Evolutionary conservation across 2,888 invertebrate species (phyloP), one percentile per base, ranked within the genome.

Genomic region (Phengaris alcon): DNA sequence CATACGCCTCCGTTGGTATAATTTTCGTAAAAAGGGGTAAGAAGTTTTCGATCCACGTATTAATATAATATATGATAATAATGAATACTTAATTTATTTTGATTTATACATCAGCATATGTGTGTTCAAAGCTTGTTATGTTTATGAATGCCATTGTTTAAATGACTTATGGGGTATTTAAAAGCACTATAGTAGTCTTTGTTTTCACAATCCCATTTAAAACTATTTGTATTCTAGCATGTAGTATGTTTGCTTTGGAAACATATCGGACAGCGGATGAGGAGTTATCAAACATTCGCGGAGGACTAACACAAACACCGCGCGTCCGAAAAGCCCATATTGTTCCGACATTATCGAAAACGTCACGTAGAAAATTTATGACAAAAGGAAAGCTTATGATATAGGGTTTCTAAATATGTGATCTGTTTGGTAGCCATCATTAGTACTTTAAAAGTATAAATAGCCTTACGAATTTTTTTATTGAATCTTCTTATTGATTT

Each of bases 201-300:
- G 12, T 64, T 64, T 64, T 10, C 35, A 64, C 35, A 64, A 12
- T 13, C 64, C 13, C 35, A 10, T 44, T 35, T 7, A 6, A 64
- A 64, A 44, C 64, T 64, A 12, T 64, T 64, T 22, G 13, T 64
- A 64, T 64, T 44, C 35, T 44, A 6, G 35, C 64, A 12, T 12
- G 35, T 12, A 12, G 22, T 10, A 13, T 64, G 13, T 64, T 64
- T 35, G 64, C 44, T 64, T 35, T 35, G 22, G 22, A 9, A 64
- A 64, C 64, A 64, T 64, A 35, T 64, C 35, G 64, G 35, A 64
- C 64, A 35, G 44, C 64, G 6, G 64, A 9, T 44, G 64, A 64
- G 64, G 35, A 44, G 35, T 13, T 64, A 35, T 64, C 64, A 44
- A 64, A 64, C 35, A 44, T 35, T 44, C 64, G 35, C 10, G 35